These are phyloP conservation scores for Uloborus plumipes DNA, from an alignment of 2,888 invertebrate genomes.

Conservation along the genomic window DNA sequence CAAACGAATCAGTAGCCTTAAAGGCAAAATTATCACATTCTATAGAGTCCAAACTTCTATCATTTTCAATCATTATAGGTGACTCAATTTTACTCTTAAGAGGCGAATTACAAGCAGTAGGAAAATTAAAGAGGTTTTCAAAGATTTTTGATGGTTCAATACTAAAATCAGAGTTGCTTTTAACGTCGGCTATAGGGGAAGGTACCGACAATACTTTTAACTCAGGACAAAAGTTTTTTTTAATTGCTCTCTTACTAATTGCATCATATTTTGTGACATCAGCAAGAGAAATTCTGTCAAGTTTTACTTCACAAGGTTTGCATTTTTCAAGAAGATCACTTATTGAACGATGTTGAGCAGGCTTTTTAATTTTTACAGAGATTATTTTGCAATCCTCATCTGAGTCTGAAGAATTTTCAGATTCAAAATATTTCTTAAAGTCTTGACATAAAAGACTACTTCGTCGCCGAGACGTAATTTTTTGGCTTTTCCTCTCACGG, in stretches of 20 bases:
- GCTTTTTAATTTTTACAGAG: too few relatives aligned
- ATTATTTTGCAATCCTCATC: too few relatives aligned
- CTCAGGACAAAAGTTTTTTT: background rate
- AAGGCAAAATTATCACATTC: background rate
- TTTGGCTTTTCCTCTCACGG: background rate
- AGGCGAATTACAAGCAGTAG: constrained; percentile 9
- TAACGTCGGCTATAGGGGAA: constrained; percentile 2
- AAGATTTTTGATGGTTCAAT: constrained; percentile 8
- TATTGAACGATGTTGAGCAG: background rate
- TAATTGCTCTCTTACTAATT: background rate
- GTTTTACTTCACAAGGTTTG: constrained; percentile 1
- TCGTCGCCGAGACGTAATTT: background rate
- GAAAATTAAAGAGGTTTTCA: constrained; percentile 18
- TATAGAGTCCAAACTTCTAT: constrained; percentile 3
- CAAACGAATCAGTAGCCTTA: too few relatives aligned
- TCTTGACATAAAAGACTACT: constrained; percentile 4
- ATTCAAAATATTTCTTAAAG: constrained; percentile 4
- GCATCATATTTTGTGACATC: background rate
- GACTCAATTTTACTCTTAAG: constrained; percentile 11
- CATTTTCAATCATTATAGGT: constrained; percentile 12
- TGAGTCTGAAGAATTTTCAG: background rate
- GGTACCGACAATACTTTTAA: background rate
- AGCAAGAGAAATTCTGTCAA: background rate
- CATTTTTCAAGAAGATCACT: background rate
- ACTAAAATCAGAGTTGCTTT: constrained; percentile 10